These are phyloP conservation scores for Pristiophorus japonicus DNA, from an alignment of 2,113 vertebrate genomes.

Conservation along the genomic window DNA sequence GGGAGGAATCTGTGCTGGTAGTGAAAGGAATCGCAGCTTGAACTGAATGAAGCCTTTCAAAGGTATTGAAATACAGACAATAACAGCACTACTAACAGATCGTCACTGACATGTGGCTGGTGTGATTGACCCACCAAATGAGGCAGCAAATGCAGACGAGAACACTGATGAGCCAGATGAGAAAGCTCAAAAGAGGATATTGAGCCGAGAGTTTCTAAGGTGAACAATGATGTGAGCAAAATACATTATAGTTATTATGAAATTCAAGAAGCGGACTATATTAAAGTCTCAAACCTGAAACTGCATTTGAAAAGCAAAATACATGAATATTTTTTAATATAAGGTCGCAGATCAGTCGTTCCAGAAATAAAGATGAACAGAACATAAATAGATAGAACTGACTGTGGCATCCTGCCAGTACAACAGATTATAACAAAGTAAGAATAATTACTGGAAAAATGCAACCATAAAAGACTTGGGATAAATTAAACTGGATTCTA, in stretches of 20 bases:
- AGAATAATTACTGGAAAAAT: not conserved
- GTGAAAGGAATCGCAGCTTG: not conserved
- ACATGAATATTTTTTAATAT: not conserved
- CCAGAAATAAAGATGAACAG: too few species aligned
- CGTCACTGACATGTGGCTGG: not conserved
- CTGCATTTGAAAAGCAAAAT: not conserved
- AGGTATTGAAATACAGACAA: not conserved
- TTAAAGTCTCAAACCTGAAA: not conserved
- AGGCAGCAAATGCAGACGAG: slow-evolving; percentile 26
- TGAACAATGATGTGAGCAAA: not conserved
- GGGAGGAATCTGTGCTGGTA: not conserved
- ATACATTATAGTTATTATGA: not conserved
- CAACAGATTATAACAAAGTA: not conserved
- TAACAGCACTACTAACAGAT: not conserved
- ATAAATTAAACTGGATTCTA: not conserved
- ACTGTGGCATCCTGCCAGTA: not conserved
- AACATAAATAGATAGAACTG: too few species aligned
- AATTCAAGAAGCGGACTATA: not conserved
- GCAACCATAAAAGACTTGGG: not conserved
- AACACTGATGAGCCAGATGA: not conserved
- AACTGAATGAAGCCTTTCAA: not conserved
- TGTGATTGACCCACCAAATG: not conserved
- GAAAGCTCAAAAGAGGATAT: not conserved
- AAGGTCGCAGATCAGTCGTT: not conserved
- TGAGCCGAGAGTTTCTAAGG: not conserved